phyloP scores from a whole-genome alignment of 2,888 invertebrate species.

The Mesodorylaimus sp. region DNA sequence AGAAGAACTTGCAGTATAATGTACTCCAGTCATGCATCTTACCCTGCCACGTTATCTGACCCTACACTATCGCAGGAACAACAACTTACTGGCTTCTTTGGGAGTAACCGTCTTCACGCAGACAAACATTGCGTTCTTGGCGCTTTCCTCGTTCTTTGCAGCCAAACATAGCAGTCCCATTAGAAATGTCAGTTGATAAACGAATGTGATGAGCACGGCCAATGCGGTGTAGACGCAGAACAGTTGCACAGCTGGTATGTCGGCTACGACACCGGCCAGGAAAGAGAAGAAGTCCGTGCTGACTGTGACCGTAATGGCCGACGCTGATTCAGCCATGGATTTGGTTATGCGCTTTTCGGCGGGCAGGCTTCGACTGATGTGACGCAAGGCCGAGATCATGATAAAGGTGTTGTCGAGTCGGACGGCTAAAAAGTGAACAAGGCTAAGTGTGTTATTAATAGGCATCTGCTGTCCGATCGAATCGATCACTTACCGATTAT shows the following conservation, averaged over 20 bases:
- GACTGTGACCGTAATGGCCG: slow-evolving; percentile 82
- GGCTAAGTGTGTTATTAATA: no score
- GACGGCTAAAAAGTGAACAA: slow-evolving; percentile 50
- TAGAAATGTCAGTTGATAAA: slow-evolving; percentile 30
- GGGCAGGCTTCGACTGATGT: slow-evolving; percentile 44
- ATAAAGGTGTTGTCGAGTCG: slow-evolving; percentile 90
- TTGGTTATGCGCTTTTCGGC: slow-evolving; percentile 69
- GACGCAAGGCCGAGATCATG: slow-evolving; percentile 84
- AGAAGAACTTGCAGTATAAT: no score
- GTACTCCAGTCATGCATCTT: no score
- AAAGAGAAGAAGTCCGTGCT: slow-evolving; percentile 48
- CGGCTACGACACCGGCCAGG: slow-evolving; percentile 63
- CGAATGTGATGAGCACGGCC: slow-evolving; percentile 24
- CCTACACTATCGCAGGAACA: no score
- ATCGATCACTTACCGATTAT: slow-evolving; percentile 68
- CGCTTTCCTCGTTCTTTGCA: slow-evolving; percentile 64
- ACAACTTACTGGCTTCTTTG: not conserved
- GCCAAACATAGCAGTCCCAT: slow-evolving; percentile 31
- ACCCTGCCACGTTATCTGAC: no score
- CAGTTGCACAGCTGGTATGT: slow-evolving; percentile 77
- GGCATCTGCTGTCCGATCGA: no score
- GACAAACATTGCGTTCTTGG: slow-evolving; percentile 56
- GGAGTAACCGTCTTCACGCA: not conserved
- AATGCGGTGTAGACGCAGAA: slow-evolving; percentile 68
- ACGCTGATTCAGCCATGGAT: slow-evolving; percentile 76